These are phyloP conservation scores for Chaetogeoica ovagalla DNA, from an alignment of 2,888 invertebrate genomes.

Conservation along the genomic window DNA sequence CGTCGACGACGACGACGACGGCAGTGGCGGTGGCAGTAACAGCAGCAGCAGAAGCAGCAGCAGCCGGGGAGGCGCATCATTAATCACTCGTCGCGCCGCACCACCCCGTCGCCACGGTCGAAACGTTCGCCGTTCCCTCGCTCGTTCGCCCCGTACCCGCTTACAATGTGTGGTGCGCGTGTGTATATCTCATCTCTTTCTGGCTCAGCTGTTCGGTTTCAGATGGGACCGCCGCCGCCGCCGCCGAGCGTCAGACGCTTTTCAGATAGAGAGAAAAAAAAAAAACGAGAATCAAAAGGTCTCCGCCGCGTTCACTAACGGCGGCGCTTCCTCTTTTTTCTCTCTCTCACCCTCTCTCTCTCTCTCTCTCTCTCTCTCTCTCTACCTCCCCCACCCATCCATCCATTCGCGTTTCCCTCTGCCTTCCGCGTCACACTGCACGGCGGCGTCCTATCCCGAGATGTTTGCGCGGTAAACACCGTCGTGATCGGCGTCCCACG, in stretches of 20 bases:
- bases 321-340: too few species aligned
- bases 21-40: neutral
- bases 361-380: neutral
- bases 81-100: constrained; percentile 40
- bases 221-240: constrained; percentile 47
- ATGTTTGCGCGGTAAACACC: constrained; percentile 41
- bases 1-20: constrained; percentile 2
- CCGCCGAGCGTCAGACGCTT: constrained; percentile 46
- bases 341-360: too few species aligned
- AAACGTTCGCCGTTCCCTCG: neutral
- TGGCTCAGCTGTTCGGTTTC: constrained; percentile 52
- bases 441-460: neutral
- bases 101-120: neutral
- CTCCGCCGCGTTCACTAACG: constrained; percentile 42
- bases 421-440: neutral
- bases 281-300: constrained; percentile 51
- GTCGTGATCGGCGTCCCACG: constrained; percentile 49
- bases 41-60: neutral
- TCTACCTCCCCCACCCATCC: neutral
- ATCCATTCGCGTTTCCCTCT: neutral
- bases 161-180: neutral
- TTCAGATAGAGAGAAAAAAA: constrained; percentile 19
- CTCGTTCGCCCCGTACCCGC: neutral
- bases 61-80: constrained; percentile 39
- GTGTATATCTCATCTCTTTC: constrained; percentile 39